These are phyloP conservation scores for Anableps anableps DNA, from an alignment of 2,797 vertebrate genomes.

Conservation along the genomic window DNA sequence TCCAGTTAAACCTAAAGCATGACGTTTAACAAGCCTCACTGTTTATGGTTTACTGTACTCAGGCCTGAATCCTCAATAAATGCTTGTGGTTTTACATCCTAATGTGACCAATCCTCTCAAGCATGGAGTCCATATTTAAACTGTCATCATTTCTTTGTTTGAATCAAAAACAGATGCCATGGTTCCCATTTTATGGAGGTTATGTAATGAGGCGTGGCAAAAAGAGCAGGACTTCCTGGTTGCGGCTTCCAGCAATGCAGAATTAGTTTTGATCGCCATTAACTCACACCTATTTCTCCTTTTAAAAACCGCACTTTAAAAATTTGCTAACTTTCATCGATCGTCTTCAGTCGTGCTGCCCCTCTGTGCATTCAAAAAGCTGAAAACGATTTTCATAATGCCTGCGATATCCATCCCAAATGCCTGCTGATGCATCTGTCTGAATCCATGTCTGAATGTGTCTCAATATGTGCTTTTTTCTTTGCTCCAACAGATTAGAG, in stretches of 20 bases:
- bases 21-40: background rate
- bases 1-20: background rate
- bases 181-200: constrained; percentile 11
- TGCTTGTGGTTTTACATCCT: constrained; percentile 19
- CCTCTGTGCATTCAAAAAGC: constrained; percentile 10
- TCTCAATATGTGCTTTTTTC: constrained; percentile 20
- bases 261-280: background rate
- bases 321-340: constrained; percentile 34
- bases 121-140: background rate
- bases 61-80: constrained; percentile 10
- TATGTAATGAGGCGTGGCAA: background rate
- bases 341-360: constrained; percentile 1
- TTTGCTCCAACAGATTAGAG: constrained; percentile 54
- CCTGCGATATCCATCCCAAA: constrained; percentile 1
- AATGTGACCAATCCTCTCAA: background rate
- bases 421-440: constrained; percentile 47
- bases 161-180: constrained; percentile 31
- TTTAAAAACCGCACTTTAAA: background rate
- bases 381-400: constrained; percentile 11
- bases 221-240: background rate
- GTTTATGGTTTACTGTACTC: background rate
- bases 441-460: constrained; percentile 37
- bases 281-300: constrained; percentile 2
- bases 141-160: constrained; percentile 27
- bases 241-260: background rate